These are phyloP conservation scores for Drosophila hamatofila DNA, from an alignment of 2,888 invertebrate species.

Conservation along the genomic window DNA sequence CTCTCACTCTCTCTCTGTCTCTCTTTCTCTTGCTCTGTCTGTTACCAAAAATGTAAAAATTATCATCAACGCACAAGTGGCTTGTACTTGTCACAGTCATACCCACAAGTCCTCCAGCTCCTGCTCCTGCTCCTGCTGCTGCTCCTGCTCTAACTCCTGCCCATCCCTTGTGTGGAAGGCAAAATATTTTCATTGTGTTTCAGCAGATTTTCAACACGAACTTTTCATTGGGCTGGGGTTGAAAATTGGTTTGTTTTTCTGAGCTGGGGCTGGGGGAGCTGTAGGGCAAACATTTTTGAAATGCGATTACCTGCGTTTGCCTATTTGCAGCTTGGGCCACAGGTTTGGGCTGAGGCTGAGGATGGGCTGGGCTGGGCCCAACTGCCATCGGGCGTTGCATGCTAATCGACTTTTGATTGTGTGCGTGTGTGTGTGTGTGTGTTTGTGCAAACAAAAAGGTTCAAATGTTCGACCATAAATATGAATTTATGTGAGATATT, in stretches of 20 bases:
- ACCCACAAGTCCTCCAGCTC: constrained; percentile 2
- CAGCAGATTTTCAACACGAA: constrained; percentile 78
- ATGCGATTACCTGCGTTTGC: constrained; percentile 83
- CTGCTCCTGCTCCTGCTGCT: background rate
- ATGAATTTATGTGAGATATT: constrained; percentile 82
- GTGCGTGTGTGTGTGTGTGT: constrained; percentile 42
- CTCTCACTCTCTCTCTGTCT: background rate
- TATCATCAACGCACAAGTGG: constrained; percentile 80
- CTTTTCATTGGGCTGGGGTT: constrained; percentile 54
- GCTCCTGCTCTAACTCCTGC: constrained; percentile 7
- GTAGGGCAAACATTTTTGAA: constrained; percentile 48
- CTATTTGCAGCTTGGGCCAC: constrained; percentile 73
- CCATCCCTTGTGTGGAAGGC: constrained; percentile 31
- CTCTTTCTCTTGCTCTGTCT: background rate
- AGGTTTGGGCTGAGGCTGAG: constrained; percentile 20
- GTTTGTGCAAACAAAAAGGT: constrained; percentile 76
- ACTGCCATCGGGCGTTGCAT: constrained; percentile 58
- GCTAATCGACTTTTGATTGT: constrained; percentile 81
- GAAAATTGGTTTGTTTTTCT: constrained; percentile 68
- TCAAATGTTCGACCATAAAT: constrained; percentile 83
- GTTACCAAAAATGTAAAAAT: constrained; percentile 69
- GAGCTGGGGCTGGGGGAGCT: background rate
- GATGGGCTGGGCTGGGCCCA: constrained; percentile 22
- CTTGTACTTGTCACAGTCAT: constrained; percentile 77
- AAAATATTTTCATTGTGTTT: constrained; percentile 82